Conservation (phyloP, 2,888 invertebrate genomes). For the Fragum whitleyi region DNA sequence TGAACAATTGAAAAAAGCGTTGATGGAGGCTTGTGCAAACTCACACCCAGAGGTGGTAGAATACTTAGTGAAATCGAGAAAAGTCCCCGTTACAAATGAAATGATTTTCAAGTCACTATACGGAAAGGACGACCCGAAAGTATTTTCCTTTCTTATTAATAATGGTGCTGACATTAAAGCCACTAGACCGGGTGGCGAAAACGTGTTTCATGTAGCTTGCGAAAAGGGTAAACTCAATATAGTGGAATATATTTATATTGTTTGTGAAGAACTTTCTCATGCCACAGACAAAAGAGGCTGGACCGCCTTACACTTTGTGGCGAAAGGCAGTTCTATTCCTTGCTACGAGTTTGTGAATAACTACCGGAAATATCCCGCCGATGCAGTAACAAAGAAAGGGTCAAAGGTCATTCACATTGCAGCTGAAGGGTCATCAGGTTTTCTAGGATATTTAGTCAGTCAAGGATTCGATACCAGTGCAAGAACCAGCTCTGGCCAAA, state of each 20-base stretch:
- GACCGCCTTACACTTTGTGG: conserved; percentile 15
- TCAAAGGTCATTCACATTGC: conserved; percentile 13
- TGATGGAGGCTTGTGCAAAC: conserved; percentile 8
- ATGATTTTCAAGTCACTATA: conserved; percentile 18
- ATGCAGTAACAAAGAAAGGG: neutral
- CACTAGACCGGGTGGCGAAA: neutral
- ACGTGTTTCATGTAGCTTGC: conserved; percentile 15
- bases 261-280: conserved; percentile 10
- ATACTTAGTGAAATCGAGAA: neutral
- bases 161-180: conserved; percentile 12
- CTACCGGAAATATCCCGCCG: conserved; percentile 14
- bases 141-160: conserved; percentile 5
- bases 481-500: conserved; percentile 2
- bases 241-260: conserved; percentile 13
- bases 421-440: conserved; percentile 8
- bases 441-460: conserved; percentile 17
- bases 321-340: conserved; percentile 2
- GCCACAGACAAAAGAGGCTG: conserved; percentile 16
- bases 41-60: conserved; percentile 4
- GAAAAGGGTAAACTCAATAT: conserved; percentile 1
- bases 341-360: conserved; percentile 22
- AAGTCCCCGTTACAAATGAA: conserved; percentile 12
- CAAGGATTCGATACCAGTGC: conserved; percentile 2
- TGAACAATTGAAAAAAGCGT: neutral
- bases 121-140: conserved; percentile 14